These are phyloP conservation scores for Micromesistius poutassou DNA, from an alignment of 2,797 vertebrate genomes.

Conservation along the genomic window DNA sequence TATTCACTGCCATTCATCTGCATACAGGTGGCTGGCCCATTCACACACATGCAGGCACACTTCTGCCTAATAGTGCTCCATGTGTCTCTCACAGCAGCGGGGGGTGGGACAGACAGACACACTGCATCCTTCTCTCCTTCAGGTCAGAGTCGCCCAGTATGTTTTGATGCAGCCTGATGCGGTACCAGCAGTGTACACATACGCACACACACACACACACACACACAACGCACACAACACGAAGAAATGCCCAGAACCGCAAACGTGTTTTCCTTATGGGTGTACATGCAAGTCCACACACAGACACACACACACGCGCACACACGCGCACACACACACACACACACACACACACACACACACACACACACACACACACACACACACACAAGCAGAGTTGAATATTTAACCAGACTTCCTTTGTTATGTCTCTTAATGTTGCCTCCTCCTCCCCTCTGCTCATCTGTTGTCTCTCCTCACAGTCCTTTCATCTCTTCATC, in stretches of 20 bases:
- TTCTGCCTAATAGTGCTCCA: slow-evolving; percentile 36
- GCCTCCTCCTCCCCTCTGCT: slow-evolving; percentile 32
- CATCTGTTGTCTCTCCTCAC: slow-evolving; percentile 65
- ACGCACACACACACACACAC: neutral
- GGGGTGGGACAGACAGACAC: neutral
- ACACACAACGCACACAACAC: slow-evolving; percentile 23
- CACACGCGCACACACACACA: slow-evolving; percentile 31
- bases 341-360: neutral
- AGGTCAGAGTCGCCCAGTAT: neutral
- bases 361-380: neutral
- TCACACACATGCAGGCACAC: slow-evolving; percentile 46
- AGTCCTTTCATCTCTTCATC: slow-evolving; percentile 60
- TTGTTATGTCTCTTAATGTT: neutral
- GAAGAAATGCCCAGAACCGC: neutral
- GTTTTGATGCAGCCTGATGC: neutral
- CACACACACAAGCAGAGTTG: neutral
- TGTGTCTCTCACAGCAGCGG: slow-evolving; percentile 5
- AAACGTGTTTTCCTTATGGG: neutral
- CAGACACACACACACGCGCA: slow-evolving; percentile 40
- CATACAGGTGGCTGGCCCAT: slow-evolving; percentile 70
- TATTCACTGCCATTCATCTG: slow-evolving; percentile 61
- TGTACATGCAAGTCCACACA: neutral
- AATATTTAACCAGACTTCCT: neutral
- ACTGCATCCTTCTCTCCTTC: neutral
- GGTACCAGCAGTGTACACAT: slow-evolving; percentile 11